Evolutionary conservation across 2,797 vertebrate species (phyloP), one percentile per base, ranked within the genome.

Genomic region (Cynodonichthys magdalenae): DNA sequence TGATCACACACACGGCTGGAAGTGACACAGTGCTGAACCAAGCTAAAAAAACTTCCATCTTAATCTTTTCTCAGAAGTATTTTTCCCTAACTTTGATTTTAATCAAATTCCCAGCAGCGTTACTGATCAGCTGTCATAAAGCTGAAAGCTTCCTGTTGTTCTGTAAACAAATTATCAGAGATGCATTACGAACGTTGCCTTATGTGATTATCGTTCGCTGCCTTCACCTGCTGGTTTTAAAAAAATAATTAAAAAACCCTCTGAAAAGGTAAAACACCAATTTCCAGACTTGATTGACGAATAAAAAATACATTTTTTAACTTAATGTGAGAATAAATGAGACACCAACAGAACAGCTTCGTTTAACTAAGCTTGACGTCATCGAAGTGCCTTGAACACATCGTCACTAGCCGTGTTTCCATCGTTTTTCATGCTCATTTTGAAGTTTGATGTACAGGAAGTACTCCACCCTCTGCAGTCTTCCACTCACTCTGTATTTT

Each of bases 11-110:
- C 45, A 5, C 29, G 57, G 61, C 53, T 71, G 46, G 76, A 84
- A 82, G 81, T 86, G 81, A 83, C 77, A 82, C 59, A 29, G 42
- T 77, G 82, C 77, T 86, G 82, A 83, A 85, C 74, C 24, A 79
- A 85, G 81, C 77, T 75, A 75, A 83, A 85, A 24, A 12, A 68
- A 75, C 75, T 44, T 79, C 77, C 46, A 49, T 66, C 39, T 63
- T 63, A 53, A 68, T 77, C 69, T 53, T 50, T 14, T 31, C 48
- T 57, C 47, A 62, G 51, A 66, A 55, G 44, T 24, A 15, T 52
- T 41, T n/a, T 36, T 51, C 56, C 24, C 59, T 59, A 59, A 65
- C 45, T 53, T 24, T 65, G 70, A 62, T 45, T 68, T 79, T 75
- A 79, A 77, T 82, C 48, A 58, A 4, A 63, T 69, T 69, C 59